Evolutionary conservation across 2,888 invertebrate species (phyloP), one percentile per base, ranked within the genome.

Genomic region (Willowsia nigromaculata): DNA sequence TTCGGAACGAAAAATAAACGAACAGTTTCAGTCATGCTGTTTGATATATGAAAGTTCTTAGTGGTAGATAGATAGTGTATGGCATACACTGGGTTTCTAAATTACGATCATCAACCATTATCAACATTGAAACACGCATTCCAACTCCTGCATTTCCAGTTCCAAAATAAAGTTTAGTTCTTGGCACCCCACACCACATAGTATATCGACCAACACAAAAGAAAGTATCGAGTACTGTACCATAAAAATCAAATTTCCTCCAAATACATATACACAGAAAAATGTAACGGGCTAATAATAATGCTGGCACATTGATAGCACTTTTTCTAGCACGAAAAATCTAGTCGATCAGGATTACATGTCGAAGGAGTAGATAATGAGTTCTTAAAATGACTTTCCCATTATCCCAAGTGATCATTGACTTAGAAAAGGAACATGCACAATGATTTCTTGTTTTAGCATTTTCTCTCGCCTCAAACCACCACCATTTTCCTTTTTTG

Each of bases 361-460:
- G 11, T 4, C 4, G 27, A 59, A 59, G 11, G 27, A 59, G 59
- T 27, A 59, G 59, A 59, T 59, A 59, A 59, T 59, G 59, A 59
- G 59, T 59, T 25, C 59, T 59, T 59, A 59, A 59, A 59, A 59
- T 59, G 25, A 59, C 59, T 59, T 59, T 25, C 11, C 25, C 59
- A 59, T 59, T 59, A 59, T 59, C 27, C n/a, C 59, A 59, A 59
- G 25, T 59, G 27, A 59, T 59, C 59, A 59, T 59, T 27, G 59
- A 27, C 59, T 53, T 18, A 53, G 22, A 53, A 53, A n/a, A 13
- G 5, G 13, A 27, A 59, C 25, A 59, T 59, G n/a, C n/a, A n/a
- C n/a, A 53, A n/a, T 53, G 27, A 27, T 25, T 59, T 59, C 59
- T 59, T 59, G 59, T 59, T 27, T 27, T 27, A 27, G 11, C 5